Evolutionary conservation across 2,888 invertebrate species (phyloP).

Genomic region (Eupithecia dodoneata): DNA sequence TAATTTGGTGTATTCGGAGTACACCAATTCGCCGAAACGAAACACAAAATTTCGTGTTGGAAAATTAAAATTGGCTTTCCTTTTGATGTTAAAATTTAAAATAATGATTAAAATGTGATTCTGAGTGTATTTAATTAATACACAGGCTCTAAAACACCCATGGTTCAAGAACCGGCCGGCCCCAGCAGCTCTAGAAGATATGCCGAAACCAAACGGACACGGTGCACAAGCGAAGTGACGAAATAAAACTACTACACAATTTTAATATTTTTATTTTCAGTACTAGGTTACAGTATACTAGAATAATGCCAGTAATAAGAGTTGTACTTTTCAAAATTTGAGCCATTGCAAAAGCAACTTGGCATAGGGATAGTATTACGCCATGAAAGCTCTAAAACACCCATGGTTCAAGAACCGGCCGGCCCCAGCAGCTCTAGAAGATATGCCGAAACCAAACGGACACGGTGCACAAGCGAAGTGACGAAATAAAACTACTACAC

Average conservation of each 20-base stretch:
- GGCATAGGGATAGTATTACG: background rate
- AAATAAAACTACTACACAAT: constrained; percentile 44
- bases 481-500: constrained; percentile 44
- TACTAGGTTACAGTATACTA: constrained; percentile 48
- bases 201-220: constrained; percentile 86
- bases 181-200: constrained; percentile 85
- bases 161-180: constrained; percentile 89
- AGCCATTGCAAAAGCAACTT: constrained; percentile 25
- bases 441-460: constrained; percentile 87
- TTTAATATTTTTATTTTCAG: constrained; percentile 53
- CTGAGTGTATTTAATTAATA: constrained; percentile 35
- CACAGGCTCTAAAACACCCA: constrained; percentile 88
- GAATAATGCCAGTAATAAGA: constrained; percentile 63
- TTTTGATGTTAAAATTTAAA: too few species aligned
- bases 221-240: constrained; percentile 55
- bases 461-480: constrained; percentile 57
- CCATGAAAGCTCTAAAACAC: constrained; percentile 85
- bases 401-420: constrained; percentile 89
- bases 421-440: constrained; percentile 84
- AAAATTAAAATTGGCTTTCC: too few species aligned
- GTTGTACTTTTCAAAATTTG: constrained; percentile 64
- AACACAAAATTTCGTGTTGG: too few species aligned
- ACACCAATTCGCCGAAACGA: too few species aligned
- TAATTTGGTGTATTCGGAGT: too few species aligned
- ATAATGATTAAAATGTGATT: too few species aligned